A percentile compares a stretch with the other conserved stretches of the same genome.
Evolutionary conservation across 1,140 invertebrate species (phyloP).

Genomic region (Melitaea cinxia): DNA sequence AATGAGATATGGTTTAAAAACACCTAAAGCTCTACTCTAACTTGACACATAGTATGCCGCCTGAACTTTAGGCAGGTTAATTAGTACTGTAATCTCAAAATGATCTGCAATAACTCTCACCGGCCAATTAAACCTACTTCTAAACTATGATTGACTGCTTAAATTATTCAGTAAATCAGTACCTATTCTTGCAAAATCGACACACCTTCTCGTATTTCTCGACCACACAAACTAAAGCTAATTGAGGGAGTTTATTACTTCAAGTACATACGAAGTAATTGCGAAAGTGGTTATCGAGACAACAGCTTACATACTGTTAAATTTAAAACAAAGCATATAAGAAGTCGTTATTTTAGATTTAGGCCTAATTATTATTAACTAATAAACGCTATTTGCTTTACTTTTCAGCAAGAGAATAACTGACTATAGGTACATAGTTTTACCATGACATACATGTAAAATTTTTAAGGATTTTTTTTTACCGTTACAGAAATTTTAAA

Average conservation of each 20-base stretch:
- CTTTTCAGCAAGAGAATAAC: no score
- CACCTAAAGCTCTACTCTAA: no score
- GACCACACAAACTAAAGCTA: constrained; percentile 21
- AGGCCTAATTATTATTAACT: no score
- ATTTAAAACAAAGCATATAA: not conserved
- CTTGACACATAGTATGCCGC: no score
- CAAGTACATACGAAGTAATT: constrained; percentile 12
- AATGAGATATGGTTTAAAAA: no score
- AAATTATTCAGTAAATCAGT: constrained; percentile 10
- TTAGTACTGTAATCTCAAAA: not conserved
- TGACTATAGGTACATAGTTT: no score
- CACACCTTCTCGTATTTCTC: constrained; percentile 28
- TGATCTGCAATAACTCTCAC: not conserved
- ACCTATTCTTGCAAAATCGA: constrained; percentile 9
- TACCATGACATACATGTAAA: no score
- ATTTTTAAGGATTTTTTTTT: no score
- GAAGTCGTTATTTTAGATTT: no score
- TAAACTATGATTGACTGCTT: not conserved
- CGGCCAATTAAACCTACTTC: not conserved
- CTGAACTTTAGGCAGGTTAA: no score
- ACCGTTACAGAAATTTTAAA: no score
- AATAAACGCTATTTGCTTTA: no score
- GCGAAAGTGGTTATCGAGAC: not conserved
- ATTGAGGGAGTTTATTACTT: constrained; percentile 19
- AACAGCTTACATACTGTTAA: not conserved